phyloP scores from a whole-genome alignment of 92 coral and sea anemone genomes.

The Zoanthus solanderi region DNA sequence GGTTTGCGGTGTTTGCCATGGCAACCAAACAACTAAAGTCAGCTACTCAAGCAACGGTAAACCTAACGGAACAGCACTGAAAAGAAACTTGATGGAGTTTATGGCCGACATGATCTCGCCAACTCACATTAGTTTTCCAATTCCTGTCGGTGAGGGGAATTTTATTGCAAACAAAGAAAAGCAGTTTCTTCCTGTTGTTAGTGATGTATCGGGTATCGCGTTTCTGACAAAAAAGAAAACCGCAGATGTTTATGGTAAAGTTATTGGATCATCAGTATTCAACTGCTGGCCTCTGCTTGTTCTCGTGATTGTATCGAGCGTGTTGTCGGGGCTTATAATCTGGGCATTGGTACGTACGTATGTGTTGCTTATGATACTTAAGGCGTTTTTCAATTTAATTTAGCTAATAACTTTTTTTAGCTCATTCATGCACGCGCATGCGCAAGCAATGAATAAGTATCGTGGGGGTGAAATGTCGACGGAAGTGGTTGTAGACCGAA shows the following conservation, averaged over 20 bases:
- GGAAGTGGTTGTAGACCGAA: no score
- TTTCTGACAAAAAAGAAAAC: constrained; percentile 57
- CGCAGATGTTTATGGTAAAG: constrained; percentile 64
- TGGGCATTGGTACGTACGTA: constrained; percentile 69
- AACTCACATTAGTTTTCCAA: constrained; percentile 69
- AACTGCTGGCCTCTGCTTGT: constrained; percentile 69
- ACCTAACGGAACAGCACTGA: constrained; percentile 15
- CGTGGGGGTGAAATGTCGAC: no score
- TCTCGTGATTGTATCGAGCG: constrained; percentile 37
- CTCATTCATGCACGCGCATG: no score
- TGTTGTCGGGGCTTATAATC: constrained; percentile 66
- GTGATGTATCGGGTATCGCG: constrained; percentile 52
- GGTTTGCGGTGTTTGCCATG: constrained; percentile 64
- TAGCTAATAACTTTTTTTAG: no score
- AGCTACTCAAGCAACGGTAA: constrained; percentile 28
- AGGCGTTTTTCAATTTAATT: no score
- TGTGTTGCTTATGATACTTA: background rate
- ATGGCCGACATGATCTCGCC: constrained; percentile 47
- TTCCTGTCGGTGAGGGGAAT: constrained; percentile 40
- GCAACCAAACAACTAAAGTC: constrained; percentile 48
- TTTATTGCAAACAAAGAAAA: constrained; percentile 21
- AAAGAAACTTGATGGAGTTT: constrained; percentile 41
- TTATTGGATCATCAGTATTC: constrained; percentile 65
- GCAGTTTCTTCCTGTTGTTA: constrained; percentile 52
- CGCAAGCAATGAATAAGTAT: no score